phyloP scores from a whole-genome alignment of 2,797 vertebrate genomes.

The Crocodylus rhombifer region DNA sequence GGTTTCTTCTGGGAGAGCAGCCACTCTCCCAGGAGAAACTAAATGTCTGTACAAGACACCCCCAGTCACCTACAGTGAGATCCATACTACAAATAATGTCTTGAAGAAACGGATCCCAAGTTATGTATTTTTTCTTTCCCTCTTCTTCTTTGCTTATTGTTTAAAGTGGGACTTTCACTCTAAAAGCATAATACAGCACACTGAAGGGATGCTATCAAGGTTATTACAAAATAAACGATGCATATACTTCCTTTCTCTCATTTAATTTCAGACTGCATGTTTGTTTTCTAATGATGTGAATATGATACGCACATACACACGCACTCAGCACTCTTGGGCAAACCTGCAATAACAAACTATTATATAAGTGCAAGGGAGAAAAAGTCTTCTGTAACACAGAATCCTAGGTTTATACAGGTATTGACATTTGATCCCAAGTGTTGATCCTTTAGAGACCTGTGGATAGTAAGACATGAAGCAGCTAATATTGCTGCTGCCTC shows the following conservation, averaged over 20 bases:
- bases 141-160: conserved; percentile 19
- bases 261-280: neutral
- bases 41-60: neutral
- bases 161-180: conserved; percentile 24
- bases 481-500: neutral
- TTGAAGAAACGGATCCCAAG: neutral
- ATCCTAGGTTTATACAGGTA: neutral
- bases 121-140: neutral
- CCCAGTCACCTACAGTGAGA: neutral
- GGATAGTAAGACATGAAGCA: neutral
- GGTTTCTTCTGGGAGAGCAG: too few species aligned
- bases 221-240: neutral
- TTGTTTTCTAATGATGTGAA: neutral
- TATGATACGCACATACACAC: neutral
- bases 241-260: neutral
- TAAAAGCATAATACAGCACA: neutral
- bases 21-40: neutral
- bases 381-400: neutral
- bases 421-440: neutral
- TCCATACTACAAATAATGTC: neutral
- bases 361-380: neutral
- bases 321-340: neutral
- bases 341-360: neutral
- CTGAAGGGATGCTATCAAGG: neutral
- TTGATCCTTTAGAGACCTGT: neutral